Percentiles rank a stretch among this genome's conserved stretches.
These are phyloP conservation scores for Apostichopus parvimensis DNA, from an alignment of 35 echinoderm and acorn worm species.

Conservation along the genomic window DNA sequence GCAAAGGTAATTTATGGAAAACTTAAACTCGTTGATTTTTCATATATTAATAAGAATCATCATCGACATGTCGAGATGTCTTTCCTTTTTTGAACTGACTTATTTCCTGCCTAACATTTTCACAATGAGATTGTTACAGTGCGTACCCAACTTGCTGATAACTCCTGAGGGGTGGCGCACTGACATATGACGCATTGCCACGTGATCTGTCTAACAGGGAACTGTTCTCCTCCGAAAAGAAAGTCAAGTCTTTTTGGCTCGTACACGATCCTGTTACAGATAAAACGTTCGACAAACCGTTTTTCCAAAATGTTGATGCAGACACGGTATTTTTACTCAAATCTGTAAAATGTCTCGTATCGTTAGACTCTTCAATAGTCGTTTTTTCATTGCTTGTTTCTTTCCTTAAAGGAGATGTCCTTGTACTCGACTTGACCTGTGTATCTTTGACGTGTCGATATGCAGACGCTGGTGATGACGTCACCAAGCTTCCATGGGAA, in stretches of 20 bases:
- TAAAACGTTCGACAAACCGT: constrained; percentile 47
- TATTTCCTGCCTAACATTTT: no score
- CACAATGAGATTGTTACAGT: background rate
- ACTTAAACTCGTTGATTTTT: no score
- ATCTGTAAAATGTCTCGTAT: constrained; percentile 56
- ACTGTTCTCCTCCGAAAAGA: constrained; percentile 34
- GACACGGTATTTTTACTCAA: constrained; percentile 57
- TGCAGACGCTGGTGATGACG: constrained; percentile 16
- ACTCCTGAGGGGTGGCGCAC: constrained; percentile 34
- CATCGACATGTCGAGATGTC: no score
- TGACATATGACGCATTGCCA: constrained; percentile 5
- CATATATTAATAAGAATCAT: no score
- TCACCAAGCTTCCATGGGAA: constrained; percentile 4
- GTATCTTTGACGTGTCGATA: constrained; percentile 40
- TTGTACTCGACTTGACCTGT: constrained; percentile 14
- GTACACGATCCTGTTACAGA: constrained; percentile 46
- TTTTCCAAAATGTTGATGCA: constrained; percentile 47
- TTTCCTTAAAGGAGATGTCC: constrained; percentile 26
- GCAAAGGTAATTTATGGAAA: no score
- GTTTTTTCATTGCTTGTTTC: constrained; percentile 44
- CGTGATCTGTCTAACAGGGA: constrained; percentile 32
- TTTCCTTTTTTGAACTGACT: no score
- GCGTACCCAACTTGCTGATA: constrained; percentile 52
- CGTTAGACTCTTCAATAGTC: constrained; percentile 25
- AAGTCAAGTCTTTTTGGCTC: constrained; percentile 46